A percentile compares a stretch with the other conserved stretches of the same genome.
phyloP scores from a whole-genome alignment of 2,888 invertebrate species.

The Aspidiotus rigidus region DNA sequence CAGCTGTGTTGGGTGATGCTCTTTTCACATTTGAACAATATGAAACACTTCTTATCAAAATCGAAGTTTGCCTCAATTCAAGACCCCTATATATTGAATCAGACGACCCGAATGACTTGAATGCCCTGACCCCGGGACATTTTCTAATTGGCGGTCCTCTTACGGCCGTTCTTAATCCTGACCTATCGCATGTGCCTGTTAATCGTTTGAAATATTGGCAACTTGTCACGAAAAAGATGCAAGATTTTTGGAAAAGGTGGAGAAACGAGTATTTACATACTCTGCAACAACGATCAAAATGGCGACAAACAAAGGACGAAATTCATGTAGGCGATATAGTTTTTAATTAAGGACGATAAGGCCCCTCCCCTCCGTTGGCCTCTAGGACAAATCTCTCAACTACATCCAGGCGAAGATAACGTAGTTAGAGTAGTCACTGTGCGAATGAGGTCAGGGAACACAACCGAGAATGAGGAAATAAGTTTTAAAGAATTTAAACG shows the following conservation, averaged over 20 bases:
- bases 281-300: constrained; percentile 36
- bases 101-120: constrained; percentile 39
- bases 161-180: constrained; percentile 35
- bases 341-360: too few species aligned
- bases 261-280: constrained; percentile 32
- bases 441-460: too few species aligned
- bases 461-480: too few species aligned
- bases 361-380: too few species aligned
- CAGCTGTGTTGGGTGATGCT: constrained; percentile 38
- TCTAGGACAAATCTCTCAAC: too few species aligned
- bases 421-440: too few species aligned
- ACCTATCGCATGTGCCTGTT: not conserved
- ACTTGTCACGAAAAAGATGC: constrained; percentile 7
- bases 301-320: constrained; percentile 17
- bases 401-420: too few species aligned
- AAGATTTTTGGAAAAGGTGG: constrained; percentile 39
- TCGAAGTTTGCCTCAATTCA: constrained; percentile 41
- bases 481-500: too few species aligned
- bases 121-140: constrained; percentile 39
- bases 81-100: constrained; percentile 40
- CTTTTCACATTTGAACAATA: constrained; percentile 40
- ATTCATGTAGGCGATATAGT: constrained; percentile 30
- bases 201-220: constrained; percentile 11
- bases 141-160: constrained; percentile 39
- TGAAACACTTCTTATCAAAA: constrained; percentile 39